Conservation (phyloP, 2,797 vertebrate species). For the Notolepis coatsorum region DNA sequence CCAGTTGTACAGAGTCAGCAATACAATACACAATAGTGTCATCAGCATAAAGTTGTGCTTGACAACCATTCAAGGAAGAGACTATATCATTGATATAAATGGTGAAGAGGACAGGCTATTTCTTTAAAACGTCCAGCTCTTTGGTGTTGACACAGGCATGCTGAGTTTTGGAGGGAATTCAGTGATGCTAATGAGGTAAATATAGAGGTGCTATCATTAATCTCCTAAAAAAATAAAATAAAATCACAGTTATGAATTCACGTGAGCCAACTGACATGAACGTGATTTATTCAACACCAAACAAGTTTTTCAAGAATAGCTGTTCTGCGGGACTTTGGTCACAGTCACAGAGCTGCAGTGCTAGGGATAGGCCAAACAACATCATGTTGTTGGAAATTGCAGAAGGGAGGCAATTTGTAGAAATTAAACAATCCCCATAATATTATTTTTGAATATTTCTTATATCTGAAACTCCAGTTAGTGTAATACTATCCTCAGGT, state of each 20-base stretch:
- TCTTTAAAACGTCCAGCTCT: not conserved
- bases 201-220: not conserved
- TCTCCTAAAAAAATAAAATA: not conserved
- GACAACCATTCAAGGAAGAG: too few species aligned
- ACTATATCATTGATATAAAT: too few species aligned
- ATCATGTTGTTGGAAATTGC: too few species aligned
- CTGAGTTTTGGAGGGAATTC: conserved; percentile 12
- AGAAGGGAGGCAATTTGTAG: too few species aligned
- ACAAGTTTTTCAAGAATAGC: not conserved
- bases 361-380: not conserved
- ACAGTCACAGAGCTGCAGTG: too few species aligned
- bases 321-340: not conserved
- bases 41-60: too few species aligned
- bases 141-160: conserved; percentile 38
- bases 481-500: conserved; percentile 12
- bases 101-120: too few species aligned
- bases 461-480: not conserved
- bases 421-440: too few species aligned
- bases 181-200: too few species aligned
- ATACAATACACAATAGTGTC: too few species aligned
- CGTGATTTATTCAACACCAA: not conserved
- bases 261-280: not conserved
- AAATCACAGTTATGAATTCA: not conserved
- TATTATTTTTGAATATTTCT: not conserved
- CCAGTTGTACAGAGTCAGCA: too few species aligned